Evolutionary conservation across 2,113 vertebrate genomes (phyloP), one percentile per base, ranked within the genome.

Genomic region (Brachypodius melanocephalos): DNA sequence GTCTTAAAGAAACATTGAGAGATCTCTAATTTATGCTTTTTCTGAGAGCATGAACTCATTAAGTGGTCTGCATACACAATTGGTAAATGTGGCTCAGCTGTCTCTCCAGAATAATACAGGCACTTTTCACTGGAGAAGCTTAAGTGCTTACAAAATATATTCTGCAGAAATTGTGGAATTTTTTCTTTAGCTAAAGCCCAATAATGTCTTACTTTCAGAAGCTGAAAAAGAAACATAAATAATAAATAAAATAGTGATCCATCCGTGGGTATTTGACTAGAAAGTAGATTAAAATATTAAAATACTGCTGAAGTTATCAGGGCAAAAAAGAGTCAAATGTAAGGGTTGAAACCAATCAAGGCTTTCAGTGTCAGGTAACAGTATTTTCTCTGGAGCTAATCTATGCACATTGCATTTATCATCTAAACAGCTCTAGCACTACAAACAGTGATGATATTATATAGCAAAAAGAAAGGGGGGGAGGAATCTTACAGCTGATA

Each of bases 211-310:
- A 90, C 55, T 96, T 96, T 94, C 73, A 92, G 72, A 88, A 77
- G 72, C 51, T 80, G 46, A 90, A 97, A 94, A 95, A 71, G 49
- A 97, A 89, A 49, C 49, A 83, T 91, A 96, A 97, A 97, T 96
- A 97, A 96, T 66, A 86, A 89, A 73, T 91, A 68, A 89, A 78
- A 90, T 17, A 90, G 57, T 89, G 79, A 97, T 95, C 78, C 66
- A 93, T 95, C 91, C 5, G 6, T 88, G 72, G 11, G 43, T 57
- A 88, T 95, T 96, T 97, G 95, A 96, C 92, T 96, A 78, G 94
- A 58, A 92, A 96, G 88, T 91, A 96, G 93, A 97, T 98, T 96
- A 97, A 97, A 98, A 97, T 93, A 78, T 97, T 98, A 97, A 98
- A 95, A 97, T 97, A 97, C 71, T 95, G 68, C 72, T 90, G 67